These are phyloP conservation scores for Tauraco erythrolophus DNA, from an alignment of 2,113 vertebrate genomes.

Conservation along the genomic window DNA sequence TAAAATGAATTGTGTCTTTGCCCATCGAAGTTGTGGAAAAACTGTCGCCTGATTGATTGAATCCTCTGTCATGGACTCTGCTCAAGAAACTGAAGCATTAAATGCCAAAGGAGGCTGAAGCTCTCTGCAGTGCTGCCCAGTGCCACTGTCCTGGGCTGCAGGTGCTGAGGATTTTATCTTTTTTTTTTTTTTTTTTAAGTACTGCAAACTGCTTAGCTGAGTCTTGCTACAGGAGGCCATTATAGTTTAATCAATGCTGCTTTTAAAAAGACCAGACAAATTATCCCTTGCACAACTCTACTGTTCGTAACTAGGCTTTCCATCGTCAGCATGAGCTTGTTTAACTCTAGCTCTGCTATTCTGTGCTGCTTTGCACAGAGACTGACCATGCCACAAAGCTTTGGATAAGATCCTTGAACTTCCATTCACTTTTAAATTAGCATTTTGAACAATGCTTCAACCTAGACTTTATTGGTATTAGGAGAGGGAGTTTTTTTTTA, in stretches of 20 bases:
- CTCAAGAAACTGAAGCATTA: background rate
- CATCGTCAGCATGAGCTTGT: rapidly evolving
- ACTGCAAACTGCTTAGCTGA: background rate
- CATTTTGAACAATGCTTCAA: background rate
- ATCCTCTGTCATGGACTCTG: background rate
- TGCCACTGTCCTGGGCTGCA: background rate
- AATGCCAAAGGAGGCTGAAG: background rate
- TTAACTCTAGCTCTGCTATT: background rate
- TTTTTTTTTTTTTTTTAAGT: background rate
- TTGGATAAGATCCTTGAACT: background rate
- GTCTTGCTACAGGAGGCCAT: background rate
- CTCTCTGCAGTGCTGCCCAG: background rate
- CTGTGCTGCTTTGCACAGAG: background rate
- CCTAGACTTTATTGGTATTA: background rate
- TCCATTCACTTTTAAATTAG: background rate
- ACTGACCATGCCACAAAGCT: background rate
- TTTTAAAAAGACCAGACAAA: background rate
- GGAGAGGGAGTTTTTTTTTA: background rate
- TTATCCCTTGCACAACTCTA: background rate
- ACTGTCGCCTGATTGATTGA: background rate
- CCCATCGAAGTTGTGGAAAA: background rate
- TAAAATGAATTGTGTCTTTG: background rate
- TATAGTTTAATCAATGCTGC: background rate
- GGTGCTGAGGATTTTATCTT: background rate
- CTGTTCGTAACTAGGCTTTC: background rate